phyloP scores from a whole-genome alignment of 2,888 invertebrate genomes.

The Philonicus albiceps region DNA sequence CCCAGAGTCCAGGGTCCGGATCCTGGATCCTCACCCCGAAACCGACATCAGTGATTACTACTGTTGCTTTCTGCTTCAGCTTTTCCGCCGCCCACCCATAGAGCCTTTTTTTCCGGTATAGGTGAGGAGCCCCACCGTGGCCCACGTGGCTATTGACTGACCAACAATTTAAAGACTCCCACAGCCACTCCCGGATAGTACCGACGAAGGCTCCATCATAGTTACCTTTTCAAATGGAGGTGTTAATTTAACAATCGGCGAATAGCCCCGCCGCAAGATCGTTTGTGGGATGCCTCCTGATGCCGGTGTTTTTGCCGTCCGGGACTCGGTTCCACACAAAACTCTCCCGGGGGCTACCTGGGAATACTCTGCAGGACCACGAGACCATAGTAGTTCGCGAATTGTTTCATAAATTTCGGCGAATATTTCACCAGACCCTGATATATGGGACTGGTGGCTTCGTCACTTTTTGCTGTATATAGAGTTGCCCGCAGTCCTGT shows the following conservation, averaged over 20 bases:
- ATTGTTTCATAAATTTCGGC: constrained; percentile 49
- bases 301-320: not conserved
- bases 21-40: not conserved
- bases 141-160: constrained; percentile 28
- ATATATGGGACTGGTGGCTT: constrained; percentile 40
- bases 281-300: constrained; percentile 5
- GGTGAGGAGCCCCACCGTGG: not conserved
- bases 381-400: constrained; percentile 23
- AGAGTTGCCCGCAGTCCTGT: not conserved
- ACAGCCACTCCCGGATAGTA: not conserved
- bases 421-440: constrained; percentile 44
- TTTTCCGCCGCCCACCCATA: not conserved
- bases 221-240: constrained; percentile 27
- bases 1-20: not conserved
- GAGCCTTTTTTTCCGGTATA: not conserved
- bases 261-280: not conserved
- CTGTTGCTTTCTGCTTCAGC: not conserved
- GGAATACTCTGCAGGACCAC: not conserved
- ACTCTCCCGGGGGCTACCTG: not conserved
- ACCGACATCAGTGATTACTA: constrained; percentile 9
- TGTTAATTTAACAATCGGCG: constrained; percentile 39
- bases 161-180: constrained; percentile 31
- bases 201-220: not conserved
- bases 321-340: not conserved
- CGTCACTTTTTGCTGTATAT: constrained; percentile 8